Base-by-base conservation (phyloP, 2,888 invertebrate species). In the Orthosia gothica region DNA sequence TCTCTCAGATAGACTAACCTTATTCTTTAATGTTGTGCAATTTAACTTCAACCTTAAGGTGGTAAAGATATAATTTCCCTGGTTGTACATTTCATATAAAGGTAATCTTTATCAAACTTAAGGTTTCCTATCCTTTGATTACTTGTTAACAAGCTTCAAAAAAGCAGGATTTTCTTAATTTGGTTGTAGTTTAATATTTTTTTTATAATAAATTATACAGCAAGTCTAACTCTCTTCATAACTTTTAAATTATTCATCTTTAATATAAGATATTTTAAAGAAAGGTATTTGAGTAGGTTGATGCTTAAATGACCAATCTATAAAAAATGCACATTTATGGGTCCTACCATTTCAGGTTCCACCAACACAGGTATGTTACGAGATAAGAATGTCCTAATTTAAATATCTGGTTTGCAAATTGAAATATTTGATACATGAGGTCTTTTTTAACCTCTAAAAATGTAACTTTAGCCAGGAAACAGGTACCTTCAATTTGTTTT, bases 361-460 rank as follows among this genome's bases (percentile, higher is more conserved):
- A 15, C 70, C 58, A 47, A 71, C 65, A 68, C 52, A 63, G 9
- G 16, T 71, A 55, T 57, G 62, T 74, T 65, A 32, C 0, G 0
- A 57, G 40, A 52, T 20, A 62, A 63, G 62, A 65, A 68, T 74
- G n/a, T 58, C 62, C 58, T 74, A 70, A 70, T 81, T 55, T 70
- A 9, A 59, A 69, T 71, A 66, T 70, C 45, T 50, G 12, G 50
- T 73, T 72, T 45, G 13, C 20, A 61, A 71, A 68, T 62, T 59
- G 5, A 20, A 57, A 68, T 64, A 61, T 62, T 52, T 58, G 2
- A 58, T 16, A 16, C 7, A 12, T 26, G 11, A 32, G 5, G 49
- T 58, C 11, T 55, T 26, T 62, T 62, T 26, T 26, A 26, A 18
- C 9, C 11, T 20, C 15, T 16, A 16, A 12, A 49, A 62, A 61